These are phyloP conservation scores for Parelbella ahira DNA, from an alignment of 2,888 invertebrate genomes.

Conservation along the genomic window DNA sequence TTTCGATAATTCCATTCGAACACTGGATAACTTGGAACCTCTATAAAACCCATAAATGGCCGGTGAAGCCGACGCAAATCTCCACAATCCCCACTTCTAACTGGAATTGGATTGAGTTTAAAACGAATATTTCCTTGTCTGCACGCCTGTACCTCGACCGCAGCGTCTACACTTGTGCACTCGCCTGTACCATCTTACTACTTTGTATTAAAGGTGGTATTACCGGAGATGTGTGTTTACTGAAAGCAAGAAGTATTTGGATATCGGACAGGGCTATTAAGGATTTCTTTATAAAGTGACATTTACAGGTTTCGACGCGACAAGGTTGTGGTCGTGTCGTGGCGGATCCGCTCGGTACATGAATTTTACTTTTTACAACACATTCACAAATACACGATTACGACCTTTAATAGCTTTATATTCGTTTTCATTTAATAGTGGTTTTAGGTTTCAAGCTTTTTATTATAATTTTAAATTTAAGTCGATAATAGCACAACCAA, in stretches of 20 bases:
- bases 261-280: slow-evolving; percentile 30
- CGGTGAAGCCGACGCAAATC: slow-evolving; percentile 17
- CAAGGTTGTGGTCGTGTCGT: too few species aligned
- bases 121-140: slow-evolving; percentile 25
- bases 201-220: neutral
- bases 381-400: too few species aligned
- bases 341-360: too few species aligned
- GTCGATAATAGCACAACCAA: too few species aligned
- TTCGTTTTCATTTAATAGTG: too few species aligned
- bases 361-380: too few species aligned
- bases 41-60: slow-evolving; percentile 23
- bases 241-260: slow-evolving; percentile 26
- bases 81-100: slow-evolving; percentile 25
- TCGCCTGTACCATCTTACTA: slow-evolving; percentile 9
- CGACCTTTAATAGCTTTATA: too few species aligned
- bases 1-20: slow-evolving; percentile 19
- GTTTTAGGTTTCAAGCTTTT: too few species aligned
- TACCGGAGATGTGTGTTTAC: neutral
- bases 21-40: slow-evolving; percentile 17
- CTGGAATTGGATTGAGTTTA: slow-evolving; percentile 25
- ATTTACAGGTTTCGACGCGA: slow-evolving; percentile 13
- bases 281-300: slow-evolving; percentile 22
- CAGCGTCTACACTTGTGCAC: too few species aligned
- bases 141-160: slow-evolving; percentile 16
- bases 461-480: too few species aligned